Conservation (phyloP, 2,113 vertebrate species). For the Pygoscelis adeliae region DNA sequence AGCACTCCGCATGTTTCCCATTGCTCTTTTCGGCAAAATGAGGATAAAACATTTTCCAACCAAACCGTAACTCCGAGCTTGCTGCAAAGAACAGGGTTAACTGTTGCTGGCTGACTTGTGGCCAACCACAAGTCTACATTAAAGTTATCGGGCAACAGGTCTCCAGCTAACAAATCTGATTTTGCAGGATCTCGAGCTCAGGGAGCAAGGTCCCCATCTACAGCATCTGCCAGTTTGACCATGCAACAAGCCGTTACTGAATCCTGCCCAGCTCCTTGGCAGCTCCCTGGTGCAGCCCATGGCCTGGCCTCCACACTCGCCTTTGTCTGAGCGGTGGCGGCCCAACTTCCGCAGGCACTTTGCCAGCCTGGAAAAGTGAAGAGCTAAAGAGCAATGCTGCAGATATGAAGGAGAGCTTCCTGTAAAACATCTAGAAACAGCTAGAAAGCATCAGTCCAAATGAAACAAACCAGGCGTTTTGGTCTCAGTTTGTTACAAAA, state of each 20-base stretch:
- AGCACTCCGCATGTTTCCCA: rapidly evolving
- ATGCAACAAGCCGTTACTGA: rapidly evolving
- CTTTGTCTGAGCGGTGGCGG: rapidly evolving
- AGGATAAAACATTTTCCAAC: neutral
- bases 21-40: rapidly evolving
- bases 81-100: neutral
- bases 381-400: neutral
- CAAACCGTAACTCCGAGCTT: neutral
- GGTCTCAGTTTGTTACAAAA: neutral
- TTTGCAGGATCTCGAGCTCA: neutral
- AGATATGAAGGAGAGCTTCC: rapidly evolving
- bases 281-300: neutral
- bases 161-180: neutral
- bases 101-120: neutral
- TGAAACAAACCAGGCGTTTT: rapidly evolving
- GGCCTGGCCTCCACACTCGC: neutral
- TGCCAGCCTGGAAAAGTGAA: neutral
- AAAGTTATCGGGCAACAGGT: neutral
- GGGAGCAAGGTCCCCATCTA: rapidly evolving
- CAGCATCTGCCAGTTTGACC: neutral
- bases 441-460: neutral
- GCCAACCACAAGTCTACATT: neutral
- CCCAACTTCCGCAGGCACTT: neutral
- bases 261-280: neutral
- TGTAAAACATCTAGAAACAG: neutral